Conservation (phyloP, 2,797 vertebrate genomes). For the Gymnocypris eckloni region DNA sequence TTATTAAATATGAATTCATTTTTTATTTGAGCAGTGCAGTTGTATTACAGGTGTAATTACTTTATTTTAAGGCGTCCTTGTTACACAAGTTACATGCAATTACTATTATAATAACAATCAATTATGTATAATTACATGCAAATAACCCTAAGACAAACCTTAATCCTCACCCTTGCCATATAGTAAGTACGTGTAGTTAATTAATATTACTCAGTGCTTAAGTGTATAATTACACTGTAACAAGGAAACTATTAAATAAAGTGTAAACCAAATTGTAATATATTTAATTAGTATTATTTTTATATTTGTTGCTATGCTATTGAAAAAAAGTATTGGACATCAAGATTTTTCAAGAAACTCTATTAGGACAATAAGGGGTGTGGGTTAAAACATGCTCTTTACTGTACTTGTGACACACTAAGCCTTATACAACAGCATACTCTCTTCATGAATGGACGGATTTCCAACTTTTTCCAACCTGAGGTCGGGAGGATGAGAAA, state of each 20-base stretch:
- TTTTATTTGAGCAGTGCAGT: neutral
- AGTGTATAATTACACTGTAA: neutral
- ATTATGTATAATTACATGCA: neutral
- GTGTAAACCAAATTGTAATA: neutral
- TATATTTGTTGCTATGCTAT: neutral
- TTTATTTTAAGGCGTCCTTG: neutral
- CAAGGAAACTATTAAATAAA: neutral
- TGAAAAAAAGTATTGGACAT: neutral
- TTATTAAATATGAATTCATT: neutral
- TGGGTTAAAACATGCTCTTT: neutral
- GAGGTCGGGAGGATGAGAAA: constrained; percentile 4
- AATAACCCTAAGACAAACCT: neutral
- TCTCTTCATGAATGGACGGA: neutral
- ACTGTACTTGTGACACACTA: neutral
- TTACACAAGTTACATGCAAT: neutral
- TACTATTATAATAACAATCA: neutral
- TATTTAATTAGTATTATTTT: neutral
- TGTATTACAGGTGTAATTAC: neutral
- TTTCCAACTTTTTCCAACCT: constrained; percentile 16
- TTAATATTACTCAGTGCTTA: neutral
- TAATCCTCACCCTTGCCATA: neutral
- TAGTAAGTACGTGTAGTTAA: neutral
- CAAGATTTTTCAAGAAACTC: neutral
- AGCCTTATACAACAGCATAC: neutral
- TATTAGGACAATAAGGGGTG: neutral